Evolutionary conservation across 2,113 vertebrate genomes (phyloP).

Genomic region (Centrocercus urophasianus): DNA sequence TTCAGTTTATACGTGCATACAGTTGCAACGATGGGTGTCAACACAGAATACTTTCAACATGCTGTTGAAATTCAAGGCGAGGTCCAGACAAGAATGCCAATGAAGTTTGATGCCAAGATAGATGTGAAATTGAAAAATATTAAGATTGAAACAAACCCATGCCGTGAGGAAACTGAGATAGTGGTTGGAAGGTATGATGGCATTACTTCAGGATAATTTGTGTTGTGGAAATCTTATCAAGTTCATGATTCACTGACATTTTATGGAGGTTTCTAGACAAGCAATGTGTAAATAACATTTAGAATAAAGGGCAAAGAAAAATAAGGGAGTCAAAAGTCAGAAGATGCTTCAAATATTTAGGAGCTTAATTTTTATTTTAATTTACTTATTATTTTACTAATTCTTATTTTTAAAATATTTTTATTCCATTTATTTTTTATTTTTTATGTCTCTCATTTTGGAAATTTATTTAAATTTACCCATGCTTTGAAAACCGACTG

Average conservation of each 20-base stretch:
- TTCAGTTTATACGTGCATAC: constrained; percentile 76
- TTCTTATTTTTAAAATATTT: background rate
- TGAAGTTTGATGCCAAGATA: constrained; percentile 77
- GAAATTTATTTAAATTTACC: background rate
- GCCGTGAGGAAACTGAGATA: constrained; percentile 74
- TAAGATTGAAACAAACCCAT: constrained; percentile 80
- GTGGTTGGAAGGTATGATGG: constrained; percentile 63
- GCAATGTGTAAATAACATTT: background rate
- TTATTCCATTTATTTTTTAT: background rate
- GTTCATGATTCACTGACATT: background rate
- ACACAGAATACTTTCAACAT: constrained; percentile 82
- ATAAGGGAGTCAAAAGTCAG: background rate
- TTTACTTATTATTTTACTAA: background rate
- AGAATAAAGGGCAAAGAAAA: background rate
- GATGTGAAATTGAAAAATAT: constrained; percentile 76
- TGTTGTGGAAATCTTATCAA: background rate
- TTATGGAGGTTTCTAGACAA: background rate
- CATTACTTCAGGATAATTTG: background rate
- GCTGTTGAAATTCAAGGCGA: constrained; percentile 75
- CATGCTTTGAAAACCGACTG: background rate
- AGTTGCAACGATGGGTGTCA: constrained; percentile 83
- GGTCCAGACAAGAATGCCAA: constrained; percentile 56
- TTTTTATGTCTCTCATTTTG: background rate
- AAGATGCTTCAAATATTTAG: background rate
- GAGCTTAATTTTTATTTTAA: background rate